Percentiles rank a stretch among this genome's conserved stretches.
Conservation (phyloP, 2,113 vertebrate species). For the Eptatretus burgeri region DNA sequence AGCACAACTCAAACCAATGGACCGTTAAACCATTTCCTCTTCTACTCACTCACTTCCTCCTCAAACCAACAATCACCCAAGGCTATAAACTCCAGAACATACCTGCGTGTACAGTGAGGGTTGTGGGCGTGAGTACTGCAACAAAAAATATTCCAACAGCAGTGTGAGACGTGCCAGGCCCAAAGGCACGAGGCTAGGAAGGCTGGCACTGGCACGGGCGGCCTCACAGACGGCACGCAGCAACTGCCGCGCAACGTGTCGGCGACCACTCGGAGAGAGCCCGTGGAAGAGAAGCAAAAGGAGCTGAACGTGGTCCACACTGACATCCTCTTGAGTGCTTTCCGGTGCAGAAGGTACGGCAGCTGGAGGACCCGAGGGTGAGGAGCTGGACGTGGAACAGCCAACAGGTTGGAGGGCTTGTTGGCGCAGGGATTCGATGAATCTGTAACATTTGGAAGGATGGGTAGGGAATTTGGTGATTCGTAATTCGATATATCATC, state of each 20-base stretch:
- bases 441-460: too few relatives aligned
- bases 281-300: conserved; percentile 89
- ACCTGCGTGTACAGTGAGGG: conserved; percentile 87
- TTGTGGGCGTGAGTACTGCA: conserved; percentile 61
- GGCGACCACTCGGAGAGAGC: conserved; percentile 47
- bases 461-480: too few relatives aligned
- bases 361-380: too few relatives aligned
- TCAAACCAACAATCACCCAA: too few relatives aligned
- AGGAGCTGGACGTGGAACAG: too few relatives aligned
- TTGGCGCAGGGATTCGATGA: too few relatives aligned
- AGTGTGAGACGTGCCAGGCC: conserved; percentile 46
- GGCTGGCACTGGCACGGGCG: conserved; percentile 33
- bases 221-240: conserved; percentile 58
- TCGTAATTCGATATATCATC: too few relatives aligned
- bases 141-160: conserved; percentile 71
- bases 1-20: too few relatives aligned
- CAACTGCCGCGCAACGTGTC: conserved; percentile 30
- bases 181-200: conserved; percentile 42
- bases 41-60: too few relatives aligned
- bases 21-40: too few relatives aligned
- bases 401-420: too few relatives aligned
- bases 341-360: too few relatives aligned
- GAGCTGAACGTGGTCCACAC: conserved; percentile 75
- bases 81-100: background rate
- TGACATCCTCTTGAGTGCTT: conserved; percentile 33